A percentile compares a stretch with the other conserved stretches of the same genome.
Evolutionary conservation across 2,888 invertebrate species (phyloP).

Genomic region (Platycheirus albimanus): DNA sequence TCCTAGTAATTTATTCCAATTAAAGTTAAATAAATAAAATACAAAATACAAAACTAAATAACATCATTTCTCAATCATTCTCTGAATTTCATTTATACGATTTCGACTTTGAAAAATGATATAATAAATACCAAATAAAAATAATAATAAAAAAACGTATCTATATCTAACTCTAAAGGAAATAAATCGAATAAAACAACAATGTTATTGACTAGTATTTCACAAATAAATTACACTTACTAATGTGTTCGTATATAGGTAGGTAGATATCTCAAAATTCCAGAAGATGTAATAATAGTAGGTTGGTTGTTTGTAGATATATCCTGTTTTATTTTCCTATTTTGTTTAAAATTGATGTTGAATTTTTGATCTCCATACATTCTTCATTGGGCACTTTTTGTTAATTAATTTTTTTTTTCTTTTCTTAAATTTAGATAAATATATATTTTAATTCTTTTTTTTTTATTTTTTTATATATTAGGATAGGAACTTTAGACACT

Average conservation of each 20-base stretch:
- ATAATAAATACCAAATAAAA: neutral
- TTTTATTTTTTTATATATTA: slow-evolving; percentile 52
- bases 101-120: slow-evolving; percentile 69
- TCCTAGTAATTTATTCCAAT: no score
- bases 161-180: neutral
- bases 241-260: no score
- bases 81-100: slow-evolving; percentile 69
- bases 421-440: slow-evolving; percentile 58
- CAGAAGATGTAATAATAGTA: slow-evolving; percentile 23
- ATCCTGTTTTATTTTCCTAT: slow-evolving; percentile 8
- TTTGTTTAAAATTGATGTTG: slow-evolving; percentile 29
- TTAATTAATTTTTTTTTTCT: neutral
- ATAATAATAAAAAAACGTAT: neutral
- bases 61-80: slow-evolving; percentile 72
- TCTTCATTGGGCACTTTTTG: slow-evolving; percentile 54
- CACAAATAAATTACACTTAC: slow-evolving; percentile 11
- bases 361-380: slow-evolving; percentile 23
- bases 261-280: slow-evolving; percentile 53
- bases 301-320: neutral
- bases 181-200: neutral
- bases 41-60: slow-evolving; percentile 6
- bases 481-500: slow-evolving; percentile 71
- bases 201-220: neutral
- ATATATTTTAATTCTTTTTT: slow-evolving; percentile 21
- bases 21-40: neutral